These are phyloP conservation scores for Toxotes jaculatrix DNA, from an alignment of 2,113 vertebrate species.

Conservation along the genomic window DNA sequence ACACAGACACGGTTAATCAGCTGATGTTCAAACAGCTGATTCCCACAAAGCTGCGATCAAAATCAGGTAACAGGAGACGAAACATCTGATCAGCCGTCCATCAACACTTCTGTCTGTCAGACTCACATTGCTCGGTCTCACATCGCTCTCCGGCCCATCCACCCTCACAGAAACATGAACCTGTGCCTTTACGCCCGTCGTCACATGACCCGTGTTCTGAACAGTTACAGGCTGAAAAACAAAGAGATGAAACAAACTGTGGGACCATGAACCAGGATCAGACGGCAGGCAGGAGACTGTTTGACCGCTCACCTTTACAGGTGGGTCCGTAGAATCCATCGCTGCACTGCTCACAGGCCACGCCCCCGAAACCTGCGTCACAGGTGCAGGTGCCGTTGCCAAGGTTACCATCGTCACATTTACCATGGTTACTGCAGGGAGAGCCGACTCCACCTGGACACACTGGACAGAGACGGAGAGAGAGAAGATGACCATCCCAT, in stretches of 20 bases:
- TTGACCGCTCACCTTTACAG: constrained; percentile 85
- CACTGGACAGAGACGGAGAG: constrained; percentile 74
- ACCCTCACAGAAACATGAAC: constrained; percentile 89
- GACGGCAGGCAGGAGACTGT: background rate
- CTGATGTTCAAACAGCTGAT: background rate
- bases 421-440: constrained; percentile 87
- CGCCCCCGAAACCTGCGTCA: constrained; percentile 85
- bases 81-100: no score
- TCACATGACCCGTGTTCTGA: constrained; percentile 89
- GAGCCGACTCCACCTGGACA: constrained; percentile 89
- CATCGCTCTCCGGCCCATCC: constrained; percentile 91
- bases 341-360: constrained; percentile 88
- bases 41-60: no score
- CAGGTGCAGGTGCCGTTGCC: constrained; percentile 90
- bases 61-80: no score
- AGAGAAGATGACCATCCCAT: background rate
- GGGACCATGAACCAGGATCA: background rate
- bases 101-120: no score
- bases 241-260: background rate
- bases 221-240: constrained; percentile 89
- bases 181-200: constrained; percentile 85
- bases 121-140: constrained; percentile 85
- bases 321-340: constrained; percentile 85
- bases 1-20: background rate
- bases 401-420: constrained; percentile 83